Evolutionary conservation across 2,888 invertebrate species (phyloP), one percentile per base, ranked within the genome.

Genomic region (Cephus pulcher): DNA sequence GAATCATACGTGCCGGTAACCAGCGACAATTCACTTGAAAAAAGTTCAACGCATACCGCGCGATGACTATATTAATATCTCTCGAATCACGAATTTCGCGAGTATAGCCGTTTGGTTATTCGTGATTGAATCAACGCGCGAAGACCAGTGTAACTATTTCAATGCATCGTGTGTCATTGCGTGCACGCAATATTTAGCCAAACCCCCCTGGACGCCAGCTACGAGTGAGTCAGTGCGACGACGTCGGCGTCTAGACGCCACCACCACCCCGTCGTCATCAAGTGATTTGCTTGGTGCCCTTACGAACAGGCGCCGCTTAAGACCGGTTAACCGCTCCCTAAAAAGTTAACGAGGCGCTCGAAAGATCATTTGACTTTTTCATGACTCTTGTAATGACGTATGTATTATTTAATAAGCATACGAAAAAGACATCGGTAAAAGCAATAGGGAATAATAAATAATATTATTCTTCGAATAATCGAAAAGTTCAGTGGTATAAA

Each of bases 141-240:
- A 71, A 68, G 75, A 80, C 81, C 80, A 83, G 85, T 87, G 78
- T 79, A 88, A 88, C 86, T 88, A 88, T 88, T 88, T 87, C 84
- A 83, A 87, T 85, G 85, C 84, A 73, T 75, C 84, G 85, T 86
- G 85, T 88, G 88, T 87, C 88, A 89, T 86, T 89, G 88, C 88
- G 86, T 84, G 88, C 88, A 89, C 88, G 89, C 89, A 89, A 89
- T 89, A 89, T 89, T 89, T 88, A 89, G 88, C 85, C 80, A 69
- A 80, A 81, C 40, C 76, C 75, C 71, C 71, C 74, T 78, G 83
- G 80, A 82, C 80, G 84, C 81, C 85, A 86, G 84, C 85, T 86
- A 83, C 87, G 87, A 86, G 83, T 88, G 88, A 88, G 85, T 88
- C 88, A 89, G 88, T 87, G 84, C 85, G 82, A 85, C 86, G 86